phyloP scores from a whole-genome alignment of 2,888 invertebrate genomes.

The Patella depressa region DNA sequence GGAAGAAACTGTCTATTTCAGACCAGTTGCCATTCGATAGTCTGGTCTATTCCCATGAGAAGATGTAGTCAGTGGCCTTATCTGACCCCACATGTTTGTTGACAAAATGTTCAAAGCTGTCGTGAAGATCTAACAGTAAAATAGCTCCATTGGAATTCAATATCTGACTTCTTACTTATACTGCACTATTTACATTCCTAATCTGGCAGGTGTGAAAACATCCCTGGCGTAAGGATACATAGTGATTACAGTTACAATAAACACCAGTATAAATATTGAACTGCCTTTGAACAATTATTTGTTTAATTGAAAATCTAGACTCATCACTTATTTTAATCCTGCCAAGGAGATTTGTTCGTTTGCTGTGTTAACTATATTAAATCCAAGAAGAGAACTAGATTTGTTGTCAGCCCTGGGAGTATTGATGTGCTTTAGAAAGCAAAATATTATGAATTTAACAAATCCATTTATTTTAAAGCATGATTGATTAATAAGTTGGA shows the following conservation, averaged over 20 bases:
- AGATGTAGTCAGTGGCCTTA: neutral
- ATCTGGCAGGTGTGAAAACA: conserved; percentile 2
- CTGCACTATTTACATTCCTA: conserved; percentile 1
- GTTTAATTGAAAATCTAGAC: conserved; percentile 5
- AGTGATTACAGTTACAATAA: conserved; percentile 1
- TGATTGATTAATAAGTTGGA: no score
- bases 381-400: no score
- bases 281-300: neutral
- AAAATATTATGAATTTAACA: no score
- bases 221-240: conserved; percentile 9
- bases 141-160: neutral
- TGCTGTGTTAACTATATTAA: neutral
- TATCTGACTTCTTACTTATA: conserved; percentile 2
- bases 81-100: neutral
- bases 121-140: neutral
- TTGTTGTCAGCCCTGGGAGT: no score
- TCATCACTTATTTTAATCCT: neutral
- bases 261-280: conserved; percentile 5
- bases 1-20: neutral
- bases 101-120: conserved; percentile 3
- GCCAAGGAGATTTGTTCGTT: neutral
- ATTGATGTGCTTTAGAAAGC: no score
- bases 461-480: no score
- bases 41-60: neutral
- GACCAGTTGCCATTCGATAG: neutral